phyloP scores from a whole-genome alignment of 2,113 vertebrate species.

The Podilymbus podiceps region DNA sequence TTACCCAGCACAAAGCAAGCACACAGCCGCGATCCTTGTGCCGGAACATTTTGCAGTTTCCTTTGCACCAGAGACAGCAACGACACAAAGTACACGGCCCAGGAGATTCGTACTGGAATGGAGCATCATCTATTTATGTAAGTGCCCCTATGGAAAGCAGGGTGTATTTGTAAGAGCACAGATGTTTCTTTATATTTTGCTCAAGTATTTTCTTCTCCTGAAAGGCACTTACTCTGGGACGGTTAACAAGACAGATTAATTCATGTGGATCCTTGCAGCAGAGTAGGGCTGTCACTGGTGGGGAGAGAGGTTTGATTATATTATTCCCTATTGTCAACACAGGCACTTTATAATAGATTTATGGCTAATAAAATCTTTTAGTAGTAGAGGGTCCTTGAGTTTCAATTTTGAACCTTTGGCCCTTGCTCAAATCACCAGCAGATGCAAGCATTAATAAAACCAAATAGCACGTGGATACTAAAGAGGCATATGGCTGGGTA shows the following conservation, averaged over 20 bases:
- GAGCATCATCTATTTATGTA: not conserved
- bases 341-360: constrained; percentile 48
- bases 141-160: not conserved
- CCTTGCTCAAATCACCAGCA: constrained; percentile 51
- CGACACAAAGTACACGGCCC: not conserved
- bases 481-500: constrained; percentile 35
- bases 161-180: not conserved
- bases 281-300: constrained; percentile 29
- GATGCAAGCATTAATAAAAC: constrained; percentile 53
- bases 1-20: not conserved
- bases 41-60: not conserved
- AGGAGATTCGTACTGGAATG: not conserved
- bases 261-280: constrained; percentile 33
- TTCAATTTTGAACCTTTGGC: constrained; percentile 61
- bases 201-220: not conserved
- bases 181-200: not conserved
- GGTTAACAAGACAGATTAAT: constrained; percentile 45
- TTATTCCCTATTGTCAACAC: constrained; percentile 57
- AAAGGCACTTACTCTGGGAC: not conserved
- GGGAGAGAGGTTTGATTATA: constrained; percentile 37
- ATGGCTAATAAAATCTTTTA: constrained; percentile 61
- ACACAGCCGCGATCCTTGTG: accelerated
- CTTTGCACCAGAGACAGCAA: not conserved
- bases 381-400: constrained; percentile 52
- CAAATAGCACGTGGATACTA: constrained; percentile 32